Evolutionary conservation across 2,797 vertebrate genomes (phyloP).

Genomic region (Loriculus beryllinus): DNA sequence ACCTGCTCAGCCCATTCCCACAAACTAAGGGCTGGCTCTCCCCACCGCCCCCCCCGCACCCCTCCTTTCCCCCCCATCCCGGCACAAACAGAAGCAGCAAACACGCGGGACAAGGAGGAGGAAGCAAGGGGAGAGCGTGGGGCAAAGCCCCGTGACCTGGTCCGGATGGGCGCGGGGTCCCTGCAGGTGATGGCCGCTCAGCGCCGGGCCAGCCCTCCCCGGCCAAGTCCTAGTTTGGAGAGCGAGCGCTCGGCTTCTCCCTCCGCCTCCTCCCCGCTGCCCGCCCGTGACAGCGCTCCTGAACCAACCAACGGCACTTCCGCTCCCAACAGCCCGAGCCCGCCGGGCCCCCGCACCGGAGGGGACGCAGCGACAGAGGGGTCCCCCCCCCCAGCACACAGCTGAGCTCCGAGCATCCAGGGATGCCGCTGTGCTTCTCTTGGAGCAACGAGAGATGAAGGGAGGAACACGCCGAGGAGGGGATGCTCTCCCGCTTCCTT

Average conservation of each 20-base stretch:
- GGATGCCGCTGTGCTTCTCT: neutral
- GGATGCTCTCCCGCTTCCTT: neutral
- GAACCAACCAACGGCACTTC: constrained; percentile 75
- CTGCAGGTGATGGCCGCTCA: neutral
- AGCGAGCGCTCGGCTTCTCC: constrained; percentile 36
- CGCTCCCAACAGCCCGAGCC: constrained; percentile 36
- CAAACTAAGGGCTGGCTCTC: neutral
- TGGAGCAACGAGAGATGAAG: neutral
- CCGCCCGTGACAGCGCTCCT: constrained; percentile 67
- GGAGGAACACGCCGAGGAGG: neutral
- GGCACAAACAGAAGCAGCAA: neutral
- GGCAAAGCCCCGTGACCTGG: constrained; percentile 73
- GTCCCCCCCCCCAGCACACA: rapidly evolving
- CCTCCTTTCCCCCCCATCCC: neutral
- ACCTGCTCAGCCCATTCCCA: neutral
- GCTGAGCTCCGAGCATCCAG: neutral
- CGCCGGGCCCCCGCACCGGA: neutral
- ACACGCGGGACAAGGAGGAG: neutral
- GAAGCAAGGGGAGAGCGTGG: neutral
- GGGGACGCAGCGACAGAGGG: neutral
- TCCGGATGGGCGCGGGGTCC: constrained; percentile 47
- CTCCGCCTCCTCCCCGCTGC: constrained; percentile 53
- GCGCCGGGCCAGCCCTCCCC: constrained; percentile 25
- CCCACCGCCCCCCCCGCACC: too few relatives aligned
- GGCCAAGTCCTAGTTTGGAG: constrained; percentile 78